phyloP scores from a whole-genome alignment of 2,113 vertebrate genomes.

The Amblyopsis rosae region DNA sequence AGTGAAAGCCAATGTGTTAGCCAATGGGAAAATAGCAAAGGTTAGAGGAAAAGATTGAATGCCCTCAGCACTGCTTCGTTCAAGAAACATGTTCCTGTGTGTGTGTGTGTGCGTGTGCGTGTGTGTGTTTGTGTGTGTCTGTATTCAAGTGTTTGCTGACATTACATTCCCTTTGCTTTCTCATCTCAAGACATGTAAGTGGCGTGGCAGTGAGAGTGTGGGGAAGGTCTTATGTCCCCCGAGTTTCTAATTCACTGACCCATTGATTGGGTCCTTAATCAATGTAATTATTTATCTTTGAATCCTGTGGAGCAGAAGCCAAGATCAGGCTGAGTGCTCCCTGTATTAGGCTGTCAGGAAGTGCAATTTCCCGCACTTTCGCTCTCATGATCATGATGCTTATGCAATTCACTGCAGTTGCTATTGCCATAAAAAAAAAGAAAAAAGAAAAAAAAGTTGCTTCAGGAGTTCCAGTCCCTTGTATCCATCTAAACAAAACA shows the following conservation, averaged over 20 bases:
- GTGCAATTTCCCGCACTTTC: not conserved
- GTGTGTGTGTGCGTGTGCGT: slow-evolving; percentile 7
- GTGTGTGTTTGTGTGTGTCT: slow-evolving; percentile 6
- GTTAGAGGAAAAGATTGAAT: slow-evolving; percentile 66
- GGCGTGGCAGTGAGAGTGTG: slow-evolving; percentile 26
- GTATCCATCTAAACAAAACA: too few species aligned
- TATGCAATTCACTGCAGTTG: slow-evolving; percentile 3
- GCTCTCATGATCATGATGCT: not conserved
- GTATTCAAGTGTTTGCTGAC: slow-evolving; percentile 6
- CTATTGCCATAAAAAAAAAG: not conserved
- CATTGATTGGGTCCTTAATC: slow-evolving; percentile 46
- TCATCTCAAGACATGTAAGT: slow-evolving; percentile 30
- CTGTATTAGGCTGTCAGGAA: not conserved
- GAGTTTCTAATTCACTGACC: slow-evolving; percentile 48
- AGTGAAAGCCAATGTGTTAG: slow-evolving; percentile 34
- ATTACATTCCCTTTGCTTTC: slow-evolving; percentile 2
- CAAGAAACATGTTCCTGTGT: slow-evolving; percentile 44
- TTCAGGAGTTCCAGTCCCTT: too few species aligned
- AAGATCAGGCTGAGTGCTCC: slow-evolving; percentile 3
- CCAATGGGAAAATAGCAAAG: slow-evolving; percentile 37
- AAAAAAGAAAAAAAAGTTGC: not conserved
- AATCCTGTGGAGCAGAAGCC: slow-evolving; percentile 28
- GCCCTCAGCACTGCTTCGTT: slow-evolving; percentile 57
- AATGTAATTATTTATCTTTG: slow-evolving; percentile 63
- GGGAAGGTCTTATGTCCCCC: slow-evolving; percentile 34